Evolutionary conservation across 1,140 invertebrate species (phyloP), one percentile per base, ranked within the genome.

Genomic region (Ceratoteleas bidentatus): DNA sequence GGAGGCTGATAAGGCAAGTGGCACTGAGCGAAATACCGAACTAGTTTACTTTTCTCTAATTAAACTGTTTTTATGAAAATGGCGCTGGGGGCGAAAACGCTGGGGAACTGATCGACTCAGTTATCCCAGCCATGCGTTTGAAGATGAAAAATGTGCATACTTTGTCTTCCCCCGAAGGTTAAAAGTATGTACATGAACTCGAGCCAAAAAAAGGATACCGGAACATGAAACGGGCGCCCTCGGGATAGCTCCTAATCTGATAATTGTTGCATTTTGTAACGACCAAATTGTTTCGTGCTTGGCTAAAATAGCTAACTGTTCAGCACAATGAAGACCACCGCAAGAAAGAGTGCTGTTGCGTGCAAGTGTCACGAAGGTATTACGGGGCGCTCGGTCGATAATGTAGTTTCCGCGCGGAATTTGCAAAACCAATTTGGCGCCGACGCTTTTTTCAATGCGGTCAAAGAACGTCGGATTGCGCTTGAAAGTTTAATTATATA

Each of bases 281-380:
- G 50, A 24, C 36, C 7, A 54, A 73, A 79, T 79, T 61, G 69
- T 69, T 73, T 69, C 64, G 58, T 74, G 62, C 33, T n/a, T 5
- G 8, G 15, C 2, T 10, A 16, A 34, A 62, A 74, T 69, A 80
- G 69, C 43, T 68, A 69, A 80, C 73, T 80, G 66, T 79, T 79
- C 47, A 66, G 50, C 7, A 52, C 64, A 68, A 82, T 77, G 68
- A 77, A 81, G 58, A 75, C 24, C 36, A 14, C 15, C 33, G 6
- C 13, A 70, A 73, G 68, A 68, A 82, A 72, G 65, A 83, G 75
- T 56, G 70, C 73, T 60, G 72, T 75, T 73, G 74, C 80, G 62
- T 77, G 74, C 58, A 47, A 77, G 64, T 73, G 57, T 64, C 53
- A 66, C 38, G 65, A 10, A 58, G 69, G 68, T 72, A 64, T 68